Conservation (phyloP, 2,113 vertebrate species). For the Pitta sordida region DNA sequence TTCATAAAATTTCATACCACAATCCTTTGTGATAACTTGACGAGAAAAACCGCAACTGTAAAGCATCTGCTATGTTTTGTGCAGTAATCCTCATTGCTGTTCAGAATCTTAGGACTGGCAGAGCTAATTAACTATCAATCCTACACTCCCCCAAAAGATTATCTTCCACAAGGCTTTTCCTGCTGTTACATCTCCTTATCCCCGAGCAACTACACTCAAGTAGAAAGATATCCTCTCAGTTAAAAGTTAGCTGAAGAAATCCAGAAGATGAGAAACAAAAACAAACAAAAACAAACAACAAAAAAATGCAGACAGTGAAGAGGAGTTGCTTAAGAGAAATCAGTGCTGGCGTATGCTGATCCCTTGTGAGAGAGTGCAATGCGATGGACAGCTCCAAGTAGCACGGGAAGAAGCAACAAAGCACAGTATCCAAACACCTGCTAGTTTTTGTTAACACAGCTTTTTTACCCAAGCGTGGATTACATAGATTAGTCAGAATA, state of each 20-base stretch:
- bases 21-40: slow-evolving; percentile 4
- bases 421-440: background rate
- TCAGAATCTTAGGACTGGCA: background rate
- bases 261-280: background rate
- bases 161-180: background rate
- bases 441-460: background rate
- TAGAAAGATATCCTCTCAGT: background rate
- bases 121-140: slow-evolving; percentile 30
- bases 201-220: background rate
- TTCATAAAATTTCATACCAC: background rate
- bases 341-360: too few relatives aligned
- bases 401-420: accelerated
- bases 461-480: background rate
- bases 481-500: too few relatives aligned
- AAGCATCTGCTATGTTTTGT: background rate
- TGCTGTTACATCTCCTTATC: background rate
- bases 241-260: background rate
- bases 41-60: background rate
- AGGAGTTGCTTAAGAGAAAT: background rate
- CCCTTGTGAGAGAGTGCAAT: too few relatives aligned
- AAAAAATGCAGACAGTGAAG: background rate
- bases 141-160: background rate
- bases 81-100: background rate
- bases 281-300: too few relatives aligned
- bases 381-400: background rate